phyloP scores from a whole-genome alignment of 1,140 invertebrate genomes.

The Drosophila athabasca region DNA sequence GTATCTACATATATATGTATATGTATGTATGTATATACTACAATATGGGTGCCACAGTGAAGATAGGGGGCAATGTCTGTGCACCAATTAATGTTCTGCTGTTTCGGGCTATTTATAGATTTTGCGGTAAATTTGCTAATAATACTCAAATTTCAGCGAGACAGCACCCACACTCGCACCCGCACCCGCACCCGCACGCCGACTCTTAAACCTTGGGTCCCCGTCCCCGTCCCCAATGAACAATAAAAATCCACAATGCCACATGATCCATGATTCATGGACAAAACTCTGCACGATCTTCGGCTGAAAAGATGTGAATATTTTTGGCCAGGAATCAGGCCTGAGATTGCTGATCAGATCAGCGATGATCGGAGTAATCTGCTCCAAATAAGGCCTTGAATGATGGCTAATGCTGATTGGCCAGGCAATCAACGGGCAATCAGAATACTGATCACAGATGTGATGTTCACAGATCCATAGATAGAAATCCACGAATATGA shows the following conservation, averaged over 20 bases:
- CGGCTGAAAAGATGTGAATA: constrained; percentile 26
- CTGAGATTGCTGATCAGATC: constrained; percentile 6
- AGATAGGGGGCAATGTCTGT: constrained; percentile 44
- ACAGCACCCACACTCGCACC: constrained; percentile 28
- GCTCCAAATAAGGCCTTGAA: constrained; percentile 26
- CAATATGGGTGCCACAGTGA: not conserved
- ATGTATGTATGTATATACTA: not conserved
- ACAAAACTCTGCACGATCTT: constrained; percentile 1
- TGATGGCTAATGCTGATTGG: constrained; percentile 42
- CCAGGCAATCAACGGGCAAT: constrained; percentile 39
- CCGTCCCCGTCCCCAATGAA: not conserved
- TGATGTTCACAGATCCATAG: constrained; percentile 16
- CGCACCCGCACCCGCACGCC: not conserved
- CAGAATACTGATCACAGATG: constrained; percentile 1
- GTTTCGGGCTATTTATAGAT: constrained; percentile 72
- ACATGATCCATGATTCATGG: constrained; percentile 50
- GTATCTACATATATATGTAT: constrained; percentile 16
- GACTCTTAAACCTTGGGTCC: not conserved
- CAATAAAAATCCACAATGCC: constrained; percentile 40
- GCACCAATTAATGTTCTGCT: constrained; percentile 69
- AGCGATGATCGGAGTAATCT: constrained; percentile 27
- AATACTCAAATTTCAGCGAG: constrained; percentile 76
- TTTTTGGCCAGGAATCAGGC: constrained; percentile 34
- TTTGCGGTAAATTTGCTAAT: constrained; percentile 79
- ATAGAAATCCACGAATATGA: constrained; percentile 32